phyloP scores from a whole-genome alignment of 2,797 vertebrate genomes.

The Pogonophryne albipinna region DNA sequence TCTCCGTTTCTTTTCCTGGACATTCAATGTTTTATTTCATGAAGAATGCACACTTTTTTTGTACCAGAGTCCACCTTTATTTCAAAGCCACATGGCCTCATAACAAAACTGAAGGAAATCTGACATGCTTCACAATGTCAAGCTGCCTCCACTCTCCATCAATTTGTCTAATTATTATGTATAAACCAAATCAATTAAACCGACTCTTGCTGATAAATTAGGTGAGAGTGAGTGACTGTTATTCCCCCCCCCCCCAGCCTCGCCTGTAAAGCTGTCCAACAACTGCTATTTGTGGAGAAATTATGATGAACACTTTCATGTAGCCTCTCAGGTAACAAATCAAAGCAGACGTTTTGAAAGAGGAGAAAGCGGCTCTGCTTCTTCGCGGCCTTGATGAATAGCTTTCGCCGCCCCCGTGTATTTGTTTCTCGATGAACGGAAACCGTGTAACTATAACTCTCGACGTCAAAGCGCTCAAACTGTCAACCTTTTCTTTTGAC shows the following conservation, averaged over 20 bases:
- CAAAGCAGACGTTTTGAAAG: constrained; percentile 17
- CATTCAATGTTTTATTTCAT: too few relatives aligned
- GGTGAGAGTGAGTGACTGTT: constrained; percentile 15
- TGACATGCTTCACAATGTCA: neutral
- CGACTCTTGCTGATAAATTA: constrained; percentile 10
- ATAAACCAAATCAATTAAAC: neutral
- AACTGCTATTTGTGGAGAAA: neutral
- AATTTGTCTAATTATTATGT: neutral
- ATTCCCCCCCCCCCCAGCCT: neutral
- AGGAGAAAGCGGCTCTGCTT: neutral
- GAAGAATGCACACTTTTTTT: too few relatives aligned
- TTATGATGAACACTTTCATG: neutral
- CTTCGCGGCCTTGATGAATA: constrained; percentile 17
- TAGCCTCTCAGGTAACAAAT: constrained; percentile 43
- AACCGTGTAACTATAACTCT: constrained; percentile 32
- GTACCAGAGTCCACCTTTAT: neutral
- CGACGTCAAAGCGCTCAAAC: neutral
- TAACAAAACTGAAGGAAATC: neutral
- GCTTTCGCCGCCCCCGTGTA: neutral
- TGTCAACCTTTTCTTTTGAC: neutral
- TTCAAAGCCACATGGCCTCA: neutral
- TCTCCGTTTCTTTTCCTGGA: too few relatives aligned
- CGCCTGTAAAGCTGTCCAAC: neutral
- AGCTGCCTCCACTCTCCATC: constrained; percentile 3
- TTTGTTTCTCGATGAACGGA: constrained; percentile 1